These are phyloP conservation scores for Sylvia borin DNA, from an alignment of 2,797 vertebrate genomes.

Conservation along the genomic window DNA sequence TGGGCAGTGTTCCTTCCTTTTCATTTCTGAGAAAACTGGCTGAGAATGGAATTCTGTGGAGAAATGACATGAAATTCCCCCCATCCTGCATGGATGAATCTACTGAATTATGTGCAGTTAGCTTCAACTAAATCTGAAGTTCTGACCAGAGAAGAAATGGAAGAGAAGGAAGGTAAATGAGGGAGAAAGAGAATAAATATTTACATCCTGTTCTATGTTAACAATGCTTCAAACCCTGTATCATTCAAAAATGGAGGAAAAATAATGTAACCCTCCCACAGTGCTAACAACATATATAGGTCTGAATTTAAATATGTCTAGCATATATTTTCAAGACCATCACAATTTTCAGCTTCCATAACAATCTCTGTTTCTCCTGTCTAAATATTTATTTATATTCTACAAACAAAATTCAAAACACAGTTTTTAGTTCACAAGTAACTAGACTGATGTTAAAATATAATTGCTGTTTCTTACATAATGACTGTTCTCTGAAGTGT, in stretches of 20 bases:
- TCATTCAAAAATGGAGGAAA: not conserved
- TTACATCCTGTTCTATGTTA: not conserved
- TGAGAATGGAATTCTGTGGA: not conserved
- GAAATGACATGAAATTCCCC: not conserved
- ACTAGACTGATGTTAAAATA: not conserved
- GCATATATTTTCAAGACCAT: not conserved
- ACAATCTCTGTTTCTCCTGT: not conserved
- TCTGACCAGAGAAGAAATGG: not conserved
- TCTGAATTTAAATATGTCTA: not conserved
- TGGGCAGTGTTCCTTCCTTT: not conserved
- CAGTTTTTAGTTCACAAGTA: not conserved
- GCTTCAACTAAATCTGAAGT: not conserved
- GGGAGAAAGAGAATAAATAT: not conserved
- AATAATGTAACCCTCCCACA: not conserved
- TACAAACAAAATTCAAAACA: not conserved
- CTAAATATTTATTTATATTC: not conserved
- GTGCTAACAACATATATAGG: not conserved
- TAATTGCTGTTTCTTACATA: slow-evolving; percentile 16
- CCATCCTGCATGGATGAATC: not conserved
- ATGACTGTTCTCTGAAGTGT: not conserved
- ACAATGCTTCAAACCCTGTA: not conserved
- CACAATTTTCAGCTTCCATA: not conserved
- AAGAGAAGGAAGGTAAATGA: not conserved
- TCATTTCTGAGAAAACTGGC: not conserved
- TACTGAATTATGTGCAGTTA: not conserved